Evolutionary conservation across 1,140 invertebrate species (phyloP).

Genomic region (Panagrolaimus sp.): DNA sequence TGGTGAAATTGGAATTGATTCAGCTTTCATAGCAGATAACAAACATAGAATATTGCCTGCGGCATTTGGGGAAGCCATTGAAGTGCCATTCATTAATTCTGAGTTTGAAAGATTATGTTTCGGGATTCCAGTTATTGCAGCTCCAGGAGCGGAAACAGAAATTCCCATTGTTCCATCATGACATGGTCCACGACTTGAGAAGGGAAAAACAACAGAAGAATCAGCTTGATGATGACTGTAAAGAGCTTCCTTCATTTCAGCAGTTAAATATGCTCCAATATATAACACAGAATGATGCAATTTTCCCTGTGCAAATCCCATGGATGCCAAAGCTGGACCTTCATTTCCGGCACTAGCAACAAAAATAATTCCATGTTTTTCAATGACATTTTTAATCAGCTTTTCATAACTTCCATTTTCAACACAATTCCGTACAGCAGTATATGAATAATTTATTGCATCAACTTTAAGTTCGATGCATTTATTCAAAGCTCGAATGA

Average conservation of each 20-base stretch:
- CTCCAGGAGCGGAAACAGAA: too few species aligned
- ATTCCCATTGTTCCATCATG: too few species aligned
- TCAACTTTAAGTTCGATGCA: conserved; percentile 66
- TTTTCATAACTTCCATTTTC: conserved; percentile 79
- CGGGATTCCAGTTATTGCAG: too few species aligned
- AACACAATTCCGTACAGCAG: conserved; percentile 83
- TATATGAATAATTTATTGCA: conserved; percentile 95
- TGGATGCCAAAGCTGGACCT: conserved; percentile 80
- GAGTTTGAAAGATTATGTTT: too few species aligned
- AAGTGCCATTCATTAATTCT: too few species aligned
- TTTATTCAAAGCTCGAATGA: conserved; percentile 70
- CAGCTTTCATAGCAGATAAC: conserved; percentile 73
- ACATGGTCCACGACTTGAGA: conserved; percentile 85
- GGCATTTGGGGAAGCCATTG: too few species aligned
- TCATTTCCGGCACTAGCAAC: conserved; percentile 85
- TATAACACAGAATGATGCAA: neutral
- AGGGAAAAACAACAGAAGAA: conserved; percentile 81
- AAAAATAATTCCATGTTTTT: conserved; percentile 84
- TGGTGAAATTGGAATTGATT: conserved; percentile 72
- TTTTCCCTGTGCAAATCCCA: too few species aligned
- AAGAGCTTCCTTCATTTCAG: neutral
- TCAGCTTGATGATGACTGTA: neutral
- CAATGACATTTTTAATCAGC: conserved; percentile 80
- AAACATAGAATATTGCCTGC: conserved; percentile 67
- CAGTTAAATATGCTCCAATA: too few species aligned